Evolutionary conservation across 2,113 vertebrate genomes (phyloP).

Genomic region (Boulengeromyrus knoepffleri): DNA sequence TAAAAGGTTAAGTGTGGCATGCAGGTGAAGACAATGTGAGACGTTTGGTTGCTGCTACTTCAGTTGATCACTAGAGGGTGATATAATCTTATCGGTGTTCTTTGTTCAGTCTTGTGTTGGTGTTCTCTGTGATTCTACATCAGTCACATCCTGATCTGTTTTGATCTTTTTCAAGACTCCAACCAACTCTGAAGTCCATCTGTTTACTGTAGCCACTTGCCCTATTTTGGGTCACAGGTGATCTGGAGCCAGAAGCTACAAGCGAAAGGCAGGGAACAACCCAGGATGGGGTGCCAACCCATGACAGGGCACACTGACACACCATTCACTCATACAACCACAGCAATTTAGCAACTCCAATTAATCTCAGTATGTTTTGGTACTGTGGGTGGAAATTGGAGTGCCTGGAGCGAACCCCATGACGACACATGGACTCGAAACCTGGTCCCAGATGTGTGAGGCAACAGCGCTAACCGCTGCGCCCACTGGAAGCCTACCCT

Average conservation of each 20-base stretch:
- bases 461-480: neutral
- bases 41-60: neutral
- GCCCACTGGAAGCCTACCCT: neutral
- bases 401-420: neutral
- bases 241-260: too few species aligned
- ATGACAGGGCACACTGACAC: neutral
- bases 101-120: neutral
- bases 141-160: neutral
- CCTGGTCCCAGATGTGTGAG: neutral
- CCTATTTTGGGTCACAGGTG: neutral
- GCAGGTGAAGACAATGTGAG: neutral
- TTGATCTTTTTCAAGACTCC: neutral
- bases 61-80: neutral
- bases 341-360: neutral
- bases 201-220: neutral
- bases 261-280: neutral
- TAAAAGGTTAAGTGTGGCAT: neutral
- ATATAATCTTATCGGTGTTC: neutral
- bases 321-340: neutral
- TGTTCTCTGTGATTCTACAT: neutral
- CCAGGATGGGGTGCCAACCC: neutral
- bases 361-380: neutral
- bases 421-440: neutral
- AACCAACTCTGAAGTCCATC: neutral
- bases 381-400: neutral